phyloP scores from a whole-genome alignment of 2,888 invertebrate species.

The Chrysolina americana region DNA sequence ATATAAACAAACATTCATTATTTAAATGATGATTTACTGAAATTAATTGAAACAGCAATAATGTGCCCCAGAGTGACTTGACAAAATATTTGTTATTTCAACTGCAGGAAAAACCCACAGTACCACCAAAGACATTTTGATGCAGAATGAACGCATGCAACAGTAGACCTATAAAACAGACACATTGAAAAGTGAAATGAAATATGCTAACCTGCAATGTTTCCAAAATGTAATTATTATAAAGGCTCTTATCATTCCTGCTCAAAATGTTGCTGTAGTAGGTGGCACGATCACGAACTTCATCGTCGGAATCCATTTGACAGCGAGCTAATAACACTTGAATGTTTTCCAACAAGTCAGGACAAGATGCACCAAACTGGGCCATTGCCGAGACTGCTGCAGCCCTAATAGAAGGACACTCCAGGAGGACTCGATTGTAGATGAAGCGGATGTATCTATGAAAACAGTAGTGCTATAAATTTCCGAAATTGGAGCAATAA shows the following conservation, averaged over 20 bases:
- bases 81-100: too few relatives aligned
- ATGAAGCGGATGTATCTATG: constrained; percentile 84
- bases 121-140: too few relatives aligned
- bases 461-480: constrained; percentile 32
- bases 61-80: too few relatives aligned
- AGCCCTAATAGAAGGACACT: constrained; percentile 94
- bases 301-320: constrained; percentile 97
- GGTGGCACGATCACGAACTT: constrained; percentile 97
- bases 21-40: background rate
- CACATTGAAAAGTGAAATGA: too few relatives aligned
- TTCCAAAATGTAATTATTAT: constrained; percentile 84
- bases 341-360: constrained; percentile 89
- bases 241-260: constrained; percentile 78
- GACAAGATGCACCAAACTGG: constrained; percentile 97
- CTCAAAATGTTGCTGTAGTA: constrained; percentile 92
- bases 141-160: too few relatives aligned
- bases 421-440: constrained; percentile 94
- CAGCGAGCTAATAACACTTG: constrained; percentile 86
- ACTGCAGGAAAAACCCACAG: too few relatives aligned
- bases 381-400: constrained; percentile 98
- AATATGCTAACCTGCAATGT: constrained; percentile 74
- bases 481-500: too few relatives aligned
- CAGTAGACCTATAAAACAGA: too few relatives aligned
- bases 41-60: too few relatives aligned
- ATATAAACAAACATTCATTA: too few relatives aligned